phyloP scores from a whole-genome alignment of 2,797 vertebrate genomes.

The Miichthys miiuy region DNA sequence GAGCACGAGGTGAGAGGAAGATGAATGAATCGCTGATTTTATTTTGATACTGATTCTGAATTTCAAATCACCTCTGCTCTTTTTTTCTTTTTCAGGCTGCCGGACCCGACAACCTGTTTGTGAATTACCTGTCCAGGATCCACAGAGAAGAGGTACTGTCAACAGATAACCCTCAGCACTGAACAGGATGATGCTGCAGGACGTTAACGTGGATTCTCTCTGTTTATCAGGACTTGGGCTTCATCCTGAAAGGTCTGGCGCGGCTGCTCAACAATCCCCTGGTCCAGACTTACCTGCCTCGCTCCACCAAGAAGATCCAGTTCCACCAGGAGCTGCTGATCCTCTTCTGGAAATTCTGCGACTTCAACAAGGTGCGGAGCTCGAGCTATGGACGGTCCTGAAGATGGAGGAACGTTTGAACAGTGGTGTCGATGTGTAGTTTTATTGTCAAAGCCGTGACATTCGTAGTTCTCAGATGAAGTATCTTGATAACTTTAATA shows the following conservation, averaged over 20 bases:
- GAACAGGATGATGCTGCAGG: accelerated
- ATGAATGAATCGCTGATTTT: accelerated
- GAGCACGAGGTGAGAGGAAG: constrained; percentile 87
- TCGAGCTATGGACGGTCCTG: too few species aligned
- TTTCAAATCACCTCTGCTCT: not conserved
- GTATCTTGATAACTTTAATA: too few species aligned
- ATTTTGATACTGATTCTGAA: not conserved
- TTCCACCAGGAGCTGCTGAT: constrained; percentile 97
- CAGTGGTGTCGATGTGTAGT: too few species aligned
- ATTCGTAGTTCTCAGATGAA: too few species aligned
- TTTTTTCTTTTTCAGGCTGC: constrained; percentile 78
- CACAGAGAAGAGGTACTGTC: constrained; percentile 93
- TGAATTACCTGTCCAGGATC: constrained; percentile 98
- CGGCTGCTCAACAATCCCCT: constrained; percentile 94
- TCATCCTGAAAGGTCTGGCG: constrained; percentile 94
- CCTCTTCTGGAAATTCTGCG: constrained; percentile 98
- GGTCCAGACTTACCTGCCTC: constrained; percentile 95
- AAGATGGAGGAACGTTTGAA: not conserved
- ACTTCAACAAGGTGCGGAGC: constrained; percentile 93
- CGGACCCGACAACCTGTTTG: constrained; percentile 94
- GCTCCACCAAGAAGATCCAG: constrained; percentile 96
- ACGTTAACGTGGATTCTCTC: constrained; percentile 7
- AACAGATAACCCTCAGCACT: accelerated
- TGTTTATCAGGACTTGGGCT: constrained; percentile 90
- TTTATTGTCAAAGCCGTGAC: too few species aligned